Percentiles rank a stretch among this genome's conserved stretches.
These are phyloP conservation scores for Plutomurus gul DNA, from an alignment of 1,140 invertebrate genomes.

Conservation along the genomic window DNA sequence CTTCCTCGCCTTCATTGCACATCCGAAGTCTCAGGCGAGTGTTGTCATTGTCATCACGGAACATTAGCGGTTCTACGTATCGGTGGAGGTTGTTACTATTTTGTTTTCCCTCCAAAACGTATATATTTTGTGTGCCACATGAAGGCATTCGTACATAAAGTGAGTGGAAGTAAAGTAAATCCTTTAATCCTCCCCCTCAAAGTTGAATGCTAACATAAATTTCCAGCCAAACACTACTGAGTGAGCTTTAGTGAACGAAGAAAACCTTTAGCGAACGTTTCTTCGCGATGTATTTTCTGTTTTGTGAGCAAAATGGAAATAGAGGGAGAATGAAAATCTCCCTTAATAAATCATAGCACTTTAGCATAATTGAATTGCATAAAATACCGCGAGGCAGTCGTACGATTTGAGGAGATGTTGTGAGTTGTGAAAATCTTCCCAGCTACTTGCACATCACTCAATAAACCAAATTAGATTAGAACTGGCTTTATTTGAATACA, in stretches of 20 bases:
- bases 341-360: slow-evolving; percentile 18
- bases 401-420: background rate
- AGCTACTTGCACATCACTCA: slow-evolving; percentile 11
- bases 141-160: no score
- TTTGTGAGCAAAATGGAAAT: background rate
- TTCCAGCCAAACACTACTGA: background rate
- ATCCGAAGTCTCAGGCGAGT: no score
- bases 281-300: no score
- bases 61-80: no score
- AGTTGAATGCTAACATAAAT: slow-evolving; percentile 7
- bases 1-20: no score
- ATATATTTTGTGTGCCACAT: no score
- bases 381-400: background rate
- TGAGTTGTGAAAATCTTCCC: background rate
- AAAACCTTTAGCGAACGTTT: no score
- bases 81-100: no score
- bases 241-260: background rate
- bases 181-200: slow-evolving; percentile 7
- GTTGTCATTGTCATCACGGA: no score
- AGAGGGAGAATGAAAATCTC: background rate
- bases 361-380: slow-evolving; percentile 30
- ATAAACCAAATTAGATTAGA: slow-evolving; percentile 23
- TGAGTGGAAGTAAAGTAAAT: background rate
- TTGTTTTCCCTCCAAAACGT: no score
- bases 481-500: background rate